Percentiles rank a stretch among this genome's conserved stretches.
Conservation (phyloP, 2,888 invertebrate species). For the Sisyra nigra region DNA sequence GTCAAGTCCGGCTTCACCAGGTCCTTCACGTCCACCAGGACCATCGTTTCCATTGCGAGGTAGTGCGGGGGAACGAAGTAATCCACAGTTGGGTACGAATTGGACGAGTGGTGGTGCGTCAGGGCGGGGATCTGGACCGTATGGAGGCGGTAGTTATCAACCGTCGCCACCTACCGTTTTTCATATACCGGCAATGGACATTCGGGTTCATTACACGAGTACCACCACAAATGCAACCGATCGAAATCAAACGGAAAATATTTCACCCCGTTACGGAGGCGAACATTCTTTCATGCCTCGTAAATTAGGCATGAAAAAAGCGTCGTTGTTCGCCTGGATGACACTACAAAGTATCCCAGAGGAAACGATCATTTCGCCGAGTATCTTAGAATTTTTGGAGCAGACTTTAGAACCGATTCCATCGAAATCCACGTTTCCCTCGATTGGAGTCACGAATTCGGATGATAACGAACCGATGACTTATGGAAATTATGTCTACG, state of each 20-base stretch:
- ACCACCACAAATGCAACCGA: slow-evolving; percentile 6
- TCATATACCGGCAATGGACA: slow-evolving; percentile 80
- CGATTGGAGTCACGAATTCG: slow-evolving; percentile 15
- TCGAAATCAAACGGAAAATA: slow-evolving; percentile 1
- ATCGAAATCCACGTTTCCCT: slow-evolving; percentile 25
- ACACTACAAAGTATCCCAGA: slow-evolving; percentile 94
- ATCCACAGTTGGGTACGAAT: not conserved
- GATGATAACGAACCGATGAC: slow-evolving; percentile 38
- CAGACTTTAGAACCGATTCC: slow-evolving; percentile 95
- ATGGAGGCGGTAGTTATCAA: slow-evolving; percentile 11
- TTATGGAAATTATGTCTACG: slow-evolving; percentile 68
- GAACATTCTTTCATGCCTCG: slow-evolving; percentile 4
- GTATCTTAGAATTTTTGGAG: slow-evolving; percentile 91
- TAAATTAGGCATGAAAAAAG: slow-evolving; percentile 63
- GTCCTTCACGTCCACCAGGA: slow-evolving; percentile 1
- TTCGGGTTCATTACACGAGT: slow-evolving; percentile 29
- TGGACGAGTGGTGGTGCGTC: slow-evolving; percentile 11
- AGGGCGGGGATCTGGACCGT: slow-evolving; percentile 19
- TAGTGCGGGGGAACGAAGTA: slow-evolving; percentile 1
- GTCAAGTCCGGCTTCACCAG: slow-evolving; percentile 9
- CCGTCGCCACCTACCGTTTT: slow-evolving; percentile 46
- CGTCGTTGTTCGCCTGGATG: slow-evolving; percentile 86
- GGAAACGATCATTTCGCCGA: slow-evolving; percentile 94
- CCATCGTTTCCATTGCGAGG: not conserved
- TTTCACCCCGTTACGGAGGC: not conserved